Conservation (phyloP, 2,797 vertebrate species). For the Ambastaia sidthimunki region DNA sequence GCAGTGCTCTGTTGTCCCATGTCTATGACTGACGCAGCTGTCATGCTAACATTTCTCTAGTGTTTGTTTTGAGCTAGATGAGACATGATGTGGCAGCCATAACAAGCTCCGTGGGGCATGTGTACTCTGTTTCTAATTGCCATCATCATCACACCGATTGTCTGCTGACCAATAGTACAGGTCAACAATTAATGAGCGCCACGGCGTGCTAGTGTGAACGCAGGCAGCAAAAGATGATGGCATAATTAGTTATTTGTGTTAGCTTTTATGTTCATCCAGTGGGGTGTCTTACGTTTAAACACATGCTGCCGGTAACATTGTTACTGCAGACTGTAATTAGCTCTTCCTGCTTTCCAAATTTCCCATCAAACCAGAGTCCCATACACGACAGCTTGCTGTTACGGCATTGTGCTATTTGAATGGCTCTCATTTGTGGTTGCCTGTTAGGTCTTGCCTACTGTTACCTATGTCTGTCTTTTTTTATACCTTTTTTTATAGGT, state of each 20-base stretch:
- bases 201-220: slow-evolving; percentile 58
- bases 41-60: slow-evolving; percentile 60
- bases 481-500: too few species aligned
- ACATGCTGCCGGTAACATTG: slow-evolving; percentile 72
- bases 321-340: slow-evolving; percentile 80
- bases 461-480: neutral
- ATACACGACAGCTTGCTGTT: slow-evolving; percentile 26
- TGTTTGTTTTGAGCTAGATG: slow-evolving; percentile 73
- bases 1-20: slow-evolving; percentile 21
- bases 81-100: slow-evolving; percentile 71
- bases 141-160: slow-evolving; percentile 72
- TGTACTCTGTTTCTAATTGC: slow-evolving; percentile 71
- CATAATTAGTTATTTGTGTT: slow-evolving; percentile 84
- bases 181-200: slow-evolving; percentile 74
- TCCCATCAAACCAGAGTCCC: slow-evolving; percentile 10
- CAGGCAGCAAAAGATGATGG: slow-evolving; percentile 64
- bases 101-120: slow-evolving; percentile 68
- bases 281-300: slow-evolving; percentile 74
- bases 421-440: slow-evolving; percentile 28
- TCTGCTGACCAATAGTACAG: slow-evolving; percentile 72
- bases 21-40: slow-evolving; percentile 46
- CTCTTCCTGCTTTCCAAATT: slow-evolving; percentile 69
- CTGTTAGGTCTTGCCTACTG: slow-evolving; percentile 5
- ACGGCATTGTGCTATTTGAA: slow-evolving; percentile 12
- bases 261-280: slow-evolving; percentile 77